Conservation (phyloP, 2,113 vertebrate species). For the Merops nubicus region DNA sequence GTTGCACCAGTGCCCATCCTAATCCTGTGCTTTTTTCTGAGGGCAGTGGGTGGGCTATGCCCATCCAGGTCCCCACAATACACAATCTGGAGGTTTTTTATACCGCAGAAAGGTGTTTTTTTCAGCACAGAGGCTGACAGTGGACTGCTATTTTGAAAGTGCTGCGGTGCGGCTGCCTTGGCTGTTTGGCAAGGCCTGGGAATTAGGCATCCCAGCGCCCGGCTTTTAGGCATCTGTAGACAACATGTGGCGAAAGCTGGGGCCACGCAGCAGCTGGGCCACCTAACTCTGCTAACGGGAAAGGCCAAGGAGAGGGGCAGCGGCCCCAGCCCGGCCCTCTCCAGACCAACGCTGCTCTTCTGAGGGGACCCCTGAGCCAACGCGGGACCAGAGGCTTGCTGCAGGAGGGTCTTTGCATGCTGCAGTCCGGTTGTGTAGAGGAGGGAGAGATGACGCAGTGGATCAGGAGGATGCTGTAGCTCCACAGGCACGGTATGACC, state of each 20-base stretch:
- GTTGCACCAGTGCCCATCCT: not conserved
- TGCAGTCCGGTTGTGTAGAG: not conserved
- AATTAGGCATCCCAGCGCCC: not conserved
- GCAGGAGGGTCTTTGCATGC: not conserved
- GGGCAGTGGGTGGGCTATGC: not conserved
- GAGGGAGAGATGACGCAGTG: not conserved
- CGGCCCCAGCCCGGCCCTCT: not conserved
- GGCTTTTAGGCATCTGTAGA: constrained; percentile 10
- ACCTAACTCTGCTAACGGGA: rapidly evolving
- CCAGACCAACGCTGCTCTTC: rapidly evolving
- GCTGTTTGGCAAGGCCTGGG: constrained; percentile 35
- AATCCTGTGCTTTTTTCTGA: not conserved
- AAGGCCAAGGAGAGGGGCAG: not conserved
- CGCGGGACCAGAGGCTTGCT: not conserved
- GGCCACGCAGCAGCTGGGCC: not conserved
- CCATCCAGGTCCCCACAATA: not conserved
- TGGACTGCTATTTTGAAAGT: not conserved
- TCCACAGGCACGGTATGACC: not conserved
- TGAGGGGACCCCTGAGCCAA: not conserved
- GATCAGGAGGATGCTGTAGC: not conserved
- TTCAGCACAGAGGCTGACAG: not conserved
- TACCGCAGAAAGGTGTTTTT: not conserved
- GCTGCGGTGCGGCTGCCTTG: not conserved
- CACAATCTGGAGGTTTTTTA: not conserved
- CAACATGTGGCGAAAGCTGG: not conserved